Evolutionary conservation across 2,113 vertebrate species (phyloP).

Genomic region (Tamias sibiricus): DNA sequence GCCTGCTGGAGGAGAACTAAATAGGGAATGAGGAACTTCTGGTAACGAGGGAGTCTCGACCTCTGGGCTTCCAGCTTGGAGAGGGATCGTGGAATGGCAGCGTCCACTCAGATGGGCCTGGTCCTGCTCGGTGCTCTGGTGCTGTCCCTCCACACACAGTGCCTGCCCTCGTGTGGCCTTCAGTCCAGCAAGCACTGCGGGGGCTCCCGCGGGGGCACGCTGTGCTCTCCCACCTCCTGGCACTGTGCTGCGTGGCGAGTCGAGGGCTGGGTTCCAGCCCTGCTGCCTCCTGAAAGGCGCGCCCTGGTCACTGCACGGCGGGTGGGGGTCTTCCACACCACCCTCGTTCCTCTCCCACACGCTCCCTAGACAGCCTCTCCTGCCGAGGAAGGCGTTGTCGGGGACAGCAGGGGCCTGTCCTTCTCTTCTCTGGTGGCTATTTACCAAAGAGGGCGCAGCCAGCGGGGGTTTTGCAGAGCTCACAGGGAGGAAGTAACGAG

Average conservation of each 20-base stretch:
- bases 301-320: no score
- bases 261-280: no score
- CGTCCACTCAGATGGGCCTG: no score
- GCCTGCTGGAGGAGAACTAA: background rate
- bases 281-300: no score
- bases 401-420: background rate
- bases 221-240: no score
- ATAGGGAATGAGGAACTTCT: background rate
- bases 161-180: background rate
- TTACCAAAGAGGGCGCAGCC: background rate
- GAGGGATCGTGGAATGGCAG: background rate
- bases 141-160: background rate
- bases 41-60: no score
- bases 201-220: background rate
- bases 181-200: background rate
- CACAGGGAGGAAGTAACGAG: background rate
- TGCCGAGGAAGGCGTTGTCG: background rate
- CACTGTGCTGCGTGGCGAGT: background rate
- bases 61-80: background rate
- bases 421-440: background rate
- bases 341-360: no score
- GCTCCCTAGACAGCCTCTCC: background rate
- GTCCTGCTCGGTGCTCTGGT: background rate
- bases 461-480: background rate
- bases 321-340: no score